These are phyloP conservation scores for Trachemys scripta DNA, from an alignment of 2,113 vertebrate species.

Conservation along the genomic window DNA sequence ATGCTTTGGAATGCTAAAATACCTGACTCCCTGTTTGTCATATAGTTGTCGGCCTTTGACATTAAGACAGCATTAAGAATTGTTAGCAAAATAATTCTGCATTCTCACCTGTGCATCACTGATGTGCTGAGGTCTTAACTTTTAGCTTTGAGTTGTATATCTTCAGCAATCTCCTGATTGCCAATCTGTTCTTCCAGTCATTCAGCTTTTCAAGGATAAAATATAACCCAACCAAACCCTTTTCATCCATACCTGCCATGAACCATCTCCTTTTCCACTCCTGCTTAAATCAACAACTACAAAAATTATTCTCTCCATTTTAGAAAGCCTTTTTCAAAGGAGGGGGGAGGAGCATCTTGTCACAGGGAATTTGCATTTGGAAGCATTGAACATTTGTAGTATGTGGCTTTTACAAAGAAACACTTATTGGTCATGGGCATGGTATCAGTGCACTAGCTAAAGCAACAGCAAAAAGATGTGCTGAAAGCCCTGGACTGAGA, in stretches of 20 bases:
- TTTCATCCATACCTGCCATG: background rate
- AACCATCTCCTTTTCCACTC: background rate
- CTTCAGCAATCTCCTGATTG: background rate
- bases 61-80: background rate
- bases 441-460: background rate
- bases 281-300: background rate
- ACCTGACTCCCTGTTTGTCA: background rate
- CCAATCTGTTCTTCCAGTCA: background rate
- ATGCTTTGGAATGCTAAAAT: background rate
- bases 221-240: background rate
- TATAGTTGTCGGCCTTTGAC: background rate
- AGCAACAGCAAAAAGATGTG: background rate
- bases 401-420: background rate
- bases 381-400: fast-evolving
- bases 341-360: fast-evolving
- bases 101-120: background rate
- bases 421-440: background rate
- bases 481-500: background rate
- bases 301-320: background rate
- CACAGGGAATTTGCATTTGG: background rate
- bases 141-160: background rate
- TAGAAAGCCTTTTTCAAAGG: background rate
- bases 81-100: background rate
- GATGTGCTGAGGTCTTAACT: background rate
- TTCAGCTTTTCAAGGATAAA: background rate